These are phyloP conservation scores for Camelus dromedarius DNA, from an alignment of 2,113 vertebrate species.

Conservation along the genomic window DNA sequence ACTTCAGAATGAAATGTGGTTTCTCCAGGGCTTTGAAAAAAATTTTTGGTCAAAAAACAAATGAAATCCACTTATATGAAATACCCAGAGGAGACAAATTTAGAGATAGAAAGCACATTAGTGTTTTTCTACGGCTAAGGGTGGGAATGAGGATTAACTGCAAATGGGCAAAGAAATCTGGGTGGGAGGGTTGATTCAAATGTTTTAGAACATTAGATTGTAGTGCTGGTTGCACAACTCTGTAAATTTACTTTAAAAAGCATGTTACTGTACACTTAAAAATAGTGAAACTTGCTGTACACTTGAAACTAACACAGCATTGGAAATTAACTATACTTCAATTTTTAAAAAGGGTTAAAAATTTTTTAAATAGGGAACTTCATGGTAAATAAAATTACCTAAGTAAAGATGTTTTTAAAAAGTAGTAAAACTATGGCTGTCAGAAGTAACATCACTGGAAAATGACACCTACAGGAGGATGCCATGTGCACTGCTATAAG, in stretches of 20 bases:
- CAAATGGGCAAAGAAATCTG: not conserved
- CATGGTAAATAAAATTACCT: not conserved
- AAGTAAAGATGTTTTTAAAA: not conserved
- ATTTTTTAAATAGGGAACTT: not conserved
- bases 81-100: not conserved
- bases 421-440: not conserved
- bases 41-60: conserved; percentile 21
- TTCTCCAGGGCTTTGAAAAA: not conserved
- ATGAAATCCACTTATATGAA: not conserved
- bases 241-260: conserved; percentile 34
- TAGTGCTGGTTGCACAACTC: not conserved
- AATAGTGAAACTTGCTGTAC: not conserved
- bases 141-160: not conserved
- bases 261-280: not conserved
- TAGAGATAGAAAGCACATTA: not conserved
- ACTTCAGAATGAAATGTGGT: conserved; percentile 34
- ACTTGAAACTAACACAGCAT: too few relatives aligned
- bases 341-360: too few relatives aligned
- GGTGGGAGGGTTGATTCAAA: not conserved
- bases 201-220: not conserved
- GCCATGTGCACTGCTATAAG: not conserved
- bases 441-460: not conserved
- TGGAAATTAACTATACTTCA: too few relatives aligned
- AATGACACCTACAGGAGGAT: not conserved
- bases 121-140: not conserved